Percentiles rank a stretch among this genome's conserved stretches.
phyloP scores from a whole-genome alignment of 2,113 vertebrate species.

The Alces alces region DNA sequence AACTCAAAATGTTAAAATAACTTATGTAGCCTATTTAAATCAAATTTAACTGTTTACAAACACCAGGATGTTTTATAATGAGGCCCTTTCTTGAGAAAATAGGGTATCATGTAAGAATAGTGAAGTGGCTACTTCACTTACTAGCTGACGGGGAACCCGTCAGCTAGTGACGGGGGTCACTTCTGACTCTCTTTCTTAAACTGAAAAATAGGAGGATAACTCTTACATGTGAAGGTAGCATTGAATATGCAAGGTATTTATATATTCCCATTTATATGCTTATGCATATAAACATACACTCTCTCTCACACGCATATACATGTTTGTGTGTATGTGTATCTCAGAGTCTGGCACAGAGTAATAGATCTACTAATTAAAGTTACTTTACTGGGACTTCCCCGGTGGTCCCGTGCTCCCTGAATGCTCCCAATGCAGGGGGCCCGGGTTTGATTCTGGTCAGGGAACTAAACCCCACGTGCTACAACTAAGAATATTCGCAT shows the following conservation, averaged over 20 bases:
- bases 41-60: not conserved
- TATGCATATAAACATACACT: not conserved
- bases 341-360: not conserved
- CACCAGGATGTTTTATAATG: not conserved
- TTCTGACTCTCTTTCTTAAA: not conserved
- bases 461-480: not conserved
- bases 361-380: not conserved
- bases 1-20: constrained; percentile 1
- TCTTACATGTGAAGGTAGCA: not conserved
- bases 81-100: not conserved
- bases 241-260: not conserved
- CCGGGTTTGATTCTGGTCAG: not conserved
- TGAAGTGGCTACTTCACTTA: not conserved
- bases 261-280: not conserved
- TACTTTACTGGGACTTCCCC: not conserved
- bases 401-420: not conserved
- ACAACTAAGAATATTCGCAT: not conserved
- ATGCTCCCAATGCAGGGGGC: not conserved
- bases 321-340: not conserved
- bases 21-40: not conserved
- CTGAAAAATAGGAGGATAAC: not conserved
- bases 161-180: not conserved
- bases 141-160: not conserved
- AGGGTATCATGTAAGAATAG: not conserved
- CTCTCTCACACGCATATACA: not conserved